Conservation (phyloP, 2,888 invertebrate species). For the Leptogaster cylindrica region DNA sequence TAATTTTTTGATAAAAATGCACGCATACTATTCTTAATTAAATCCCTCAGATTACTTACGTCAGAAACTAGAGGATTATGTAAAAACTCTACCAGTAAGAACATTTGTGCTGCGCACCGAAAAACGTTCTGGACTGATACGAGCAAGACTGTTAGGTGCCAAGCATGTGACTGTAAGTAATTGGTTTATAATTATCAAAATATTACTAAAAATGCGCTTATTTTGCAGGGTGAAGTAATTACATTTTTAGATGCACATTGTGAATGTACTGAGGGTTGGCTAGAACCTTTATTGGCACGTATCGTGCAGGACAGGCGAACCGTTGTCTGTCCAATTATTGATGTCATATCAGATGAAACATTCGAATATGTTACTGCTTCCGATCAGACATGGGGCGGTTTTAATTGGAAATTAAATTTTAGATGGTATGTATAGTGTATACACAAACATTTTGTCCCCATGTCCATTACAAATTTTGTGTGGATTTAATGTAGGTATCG, state of each 20-base stretch:
- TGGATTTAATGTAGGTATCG: conserved; percentile 92
- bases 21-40: conserved; percentile 31
- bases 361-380: conserved; percentile 99
- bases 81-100: conserved; percentile 82
- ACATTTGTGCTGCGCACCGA: conserved; percentile 89
- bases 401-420: conserved; percentile 99
- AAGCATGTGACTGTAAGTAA: conserved; percentile 87
- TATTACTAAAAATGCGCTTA: not conserved
- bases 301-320: conserved; percentile 91
- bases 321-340: conserved; percentile 98
- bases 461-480: too few relatives aligned
- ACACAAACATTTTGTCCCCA: too few relatives aligned
- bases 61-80: conserved; percentile 86
- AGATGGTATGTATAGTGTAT: conserved; percentile 76
- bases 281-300: conserved; percentile 90
- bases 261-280: conserved; percentile 89
- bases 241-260: conserved; percentile 63
- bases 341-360: conserved; percentile 97
- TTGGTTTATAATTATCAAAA: conserved; percentile 11
- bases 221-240: conserved; percentile 61
- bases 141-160: conserved; percentile 93
- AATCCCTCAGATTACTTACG: conserved; percentile 79
- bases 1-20: not conserved
- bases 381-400: conserved; percentile 99
- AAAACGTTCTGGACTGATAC: conserved; percentile 92